phyloP scores from a whole-genome alignment of 2,113 vertebrate genomes.

The Limnothrissa miodon region DNA sequence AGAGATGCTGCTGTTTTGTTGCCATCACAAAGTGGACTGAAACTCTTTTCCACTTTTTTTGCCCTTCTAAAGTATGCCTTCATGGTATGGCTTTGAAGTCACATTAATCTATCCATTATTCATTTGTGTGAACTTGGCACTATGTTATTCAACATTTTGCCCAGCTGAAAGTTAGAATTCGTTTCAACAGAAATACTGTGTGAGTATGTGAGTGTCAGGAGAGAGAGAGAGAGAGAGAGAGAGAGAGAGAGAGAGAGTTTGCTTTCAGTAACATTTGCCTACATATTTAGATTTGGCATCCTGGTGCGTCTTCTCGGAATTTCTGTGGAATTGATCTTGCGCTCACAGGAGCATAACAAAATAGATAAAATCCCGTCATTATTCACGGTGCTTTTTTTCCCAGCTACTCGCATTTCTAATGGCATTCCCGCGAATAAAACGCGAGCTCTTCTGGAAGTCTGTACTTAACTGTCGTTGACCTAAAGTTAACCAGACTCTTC shows the following conservation, averaged over 20 bases:
- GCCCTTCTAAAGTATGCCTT: constrained; percentile 27
- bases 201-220: background rate
- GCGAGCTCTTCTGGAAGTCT: constrained; percentile 15
- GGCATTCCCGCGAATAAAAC: constrained; percentile 7
- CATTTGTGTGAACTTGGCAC: constrained; percentile 35
- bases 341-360: constrained; percentile 17
- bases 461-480: constrained; percentile 29
- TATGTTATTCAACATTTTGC: constrained; percentile 11
- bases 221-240: background rate
- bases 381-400: constrained; percentile 32
- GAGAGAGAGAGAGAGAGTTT: constrained; percentile 23
- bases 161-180: constrained; percentile 43
- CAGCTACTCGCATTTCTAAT: constrained; percentile 17
- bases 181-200: constrained; percentile 29
- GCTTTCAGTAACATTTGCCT: constrained; percentile 1
- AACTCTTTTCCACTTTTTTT: background rate
- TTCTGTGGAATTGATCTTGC: constrained; percentile 14
- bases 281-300: constrained; percentile 29
- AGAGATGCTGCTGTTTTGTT: constrained; percentile 32
- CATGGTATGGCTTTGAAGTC: constrained; percentile 37
- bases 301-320: constrained; percentile 31
- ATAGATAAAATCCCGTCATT: constrained; percentile 29
- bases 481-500: constrained; percentile 29
- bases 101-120: constrained; percentile 37
- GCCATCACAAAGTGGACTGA: constrained; percentile 32